phyloP scores from a whole-genome alignment of 2,888 invertebrate genomes.

The Acleris holmiana region DNA sequence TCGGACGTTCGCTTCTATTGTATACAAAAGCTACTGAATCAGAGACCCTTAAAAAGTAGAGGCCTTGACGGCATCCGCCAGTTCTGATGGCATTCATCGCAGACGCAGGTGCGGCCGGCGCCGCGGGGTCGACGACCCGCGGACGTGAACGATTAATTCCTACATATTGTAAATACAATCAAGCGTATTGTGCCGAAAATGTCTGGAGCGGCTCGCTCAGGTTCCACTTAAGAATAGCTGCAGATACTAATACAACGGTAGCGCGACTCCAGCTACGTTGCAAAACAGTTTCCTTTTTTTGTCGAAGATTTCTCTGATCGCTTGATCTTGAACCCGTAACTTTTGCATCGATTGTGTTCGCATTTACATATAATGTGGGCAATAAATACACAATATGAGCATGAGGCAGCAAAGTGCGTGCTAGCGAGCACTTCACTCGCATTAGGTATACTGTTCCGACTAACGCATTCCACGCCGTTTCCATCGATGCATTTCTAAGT shows the following conservation, averaged over 20 bases:
- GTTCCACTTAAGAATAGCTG: slow-evolving; percentile 4
- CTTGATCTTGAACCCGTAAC: slow-evolving; percentile 33
- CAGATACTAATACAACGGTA: background rate
- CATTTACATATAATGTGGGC: slow-evolving; percentile 31
- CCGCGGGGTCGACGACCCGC: slow-evolving; percentile 65
- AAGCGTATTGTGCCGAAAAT: slow-evolving; percentile 37
- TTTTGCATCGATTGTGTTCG: slow-evolving; percentile 27
- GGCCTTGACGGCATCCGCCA: slow-evolving; percentile 68
- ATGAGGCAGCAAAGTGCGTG: slow-evolving; percentile 38
- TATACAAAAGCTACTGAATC: slow-evolving; percentile 41
- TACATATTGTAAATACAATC: slow-evolving; percentile 46
- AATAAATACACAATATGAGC: slow-evolving; percentile 25
- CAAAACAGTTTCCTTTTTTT: slow-evolving; percentile 15
- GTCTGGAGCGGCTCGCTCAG: slow-evolving; percentile 2
- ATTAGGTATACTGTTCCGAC: slow-evolving; percentile 42
- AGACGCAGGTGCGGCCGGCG: slow-evolving; percentile 70
- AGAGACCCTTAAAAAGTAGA: slow-evolving; percentile 54
- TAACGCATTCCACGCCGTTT: slow-evolving; percentile 48
- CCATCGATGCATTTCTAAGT: slow-evolving; percentile 45
- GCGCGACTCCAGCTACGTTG: background rate
- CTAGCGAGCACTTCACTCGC: slow-evolving; percentile 33
- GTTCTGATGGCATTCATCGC: slow-evolving; percentile 53
- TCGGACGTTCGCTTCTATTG: slow-evolving; percentile 19
- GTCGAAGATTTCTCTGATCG: slow-evolving; percentile 14
- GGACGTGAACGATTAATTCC: slow-evolving; percentile 57